phyloP scores from a whole-genome alignment of 2,888 invertebrate species.

The Uloborus plumipes region DNA sequence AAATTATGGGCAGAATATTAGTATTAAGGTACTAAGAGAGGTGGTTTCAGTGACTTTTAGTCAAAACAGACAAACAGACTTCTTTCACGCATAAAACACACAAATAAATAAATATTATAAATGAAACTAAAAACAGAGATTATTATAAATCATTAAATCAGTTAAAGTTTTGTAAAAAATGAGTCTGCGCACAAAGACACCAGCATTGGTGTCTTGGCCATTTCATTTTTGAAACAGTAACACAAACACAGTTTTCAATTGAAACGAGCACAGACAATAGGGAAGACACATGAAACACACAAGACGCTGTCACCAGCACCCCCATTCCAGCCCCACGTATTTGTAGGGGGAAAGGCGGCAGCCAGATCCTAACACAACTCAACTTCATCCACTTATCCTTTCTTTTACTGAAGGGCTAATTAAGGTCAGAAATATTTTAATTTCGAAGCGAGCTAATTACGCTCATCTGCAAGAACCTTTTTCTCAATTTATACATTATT shows the following conservation, averaged over 20 bases:
- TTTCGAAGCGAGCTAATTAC: too few relatives aligned
- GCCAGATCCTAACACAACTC: slow-evolving; percentile 46
- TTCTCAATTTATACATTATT: too few relatives aligned
- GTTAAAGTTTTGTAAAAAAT: slow-evolving; percentile 7
- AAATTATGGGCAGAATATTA: background rate
- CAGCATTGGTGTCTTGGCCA: slow-evolving; percentile 33
- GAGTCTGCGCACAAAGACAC: slow-evolving; percentile 23
- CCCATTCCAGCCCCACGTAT: slow-evolving; percentile 62
- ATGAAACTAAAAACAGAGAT: slow-evolving; percentile 31
- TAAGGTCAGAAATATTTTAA: too few relatives aligned
- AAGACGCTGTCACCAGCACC: slow-evolving; percentile 64
- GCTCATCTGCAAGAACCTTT: too few relatives aligned
- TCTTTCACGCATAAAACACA: slow-evolving; percentile 26
- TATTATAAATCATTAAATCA: slow-evolving; percentile 15
- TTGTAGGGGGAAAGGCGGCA: slow-evolving; percentile 60
- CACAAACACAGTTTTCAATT: slow-evolving; percentile 30
- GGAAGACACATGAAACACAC: slow-evolving; percentile 52
- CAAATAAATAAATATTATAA: slow-evolving; percentile 47
- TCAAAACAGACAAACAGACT: slow-evolving; percentile 26
- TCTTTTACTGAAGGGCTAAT: too few relatives aligned
- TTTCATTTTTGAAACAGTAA: slow-evolving; percentile 17
- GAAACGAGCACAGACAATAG: slow-evolving; percentile 60
- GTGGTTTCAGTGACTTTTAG: background rate
- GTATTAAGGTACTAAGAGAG: background rate
- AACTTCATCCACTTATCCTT: too few relatives aligned